Base-by-base conservation (phyloP, 2,888 invertebrate species). In the Pristionchus exspectatus region DNA sequence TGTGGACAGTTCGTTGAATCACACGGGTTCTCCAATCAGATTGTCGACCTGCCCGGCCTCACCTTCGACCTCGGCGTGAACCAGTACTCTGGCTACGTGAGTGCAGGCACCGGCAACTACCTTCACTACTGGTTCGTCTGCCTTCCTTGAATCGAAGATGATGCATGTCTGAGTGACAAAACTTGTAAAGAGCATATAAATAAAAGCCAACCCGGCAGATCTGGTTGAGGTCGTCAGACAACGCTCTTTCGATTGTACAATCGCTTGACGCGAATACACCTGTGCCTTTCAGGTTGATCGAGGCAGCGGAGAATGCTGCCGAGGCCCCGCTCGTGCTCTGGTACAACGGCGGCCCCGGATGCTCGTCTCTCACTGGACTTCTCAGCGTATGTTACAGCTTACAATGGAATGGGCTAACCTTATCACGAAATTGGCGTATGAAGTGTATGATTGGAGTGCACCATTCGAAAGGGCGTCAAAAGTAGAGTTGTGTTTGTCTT, bases 41-140 rank as follows among this genome's bases (percentile, higher is more conserved):
- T 95, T 92, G 91, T 72, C 66, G 90, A 91, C 21, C 92, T 94
- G 44, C 94, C 94, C 59, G 94, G 94, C 54, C 88, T 94, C 10
- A 94, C 94, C 12, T 94, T 91, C 90, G 90, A 90, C 38, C 91
- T 91, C 16, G 92, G 90, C 66, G 96, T 95, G 94, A 95, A 95
- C 87, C 96, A 96, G 63, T 96, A 95, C 91, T 96, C 96, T 30
- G 96, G 96, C n/a, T 96, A 94, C 84, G 89, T 94, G 4, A 91
- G 90, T 14, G 93, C 93, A 5, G 91, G 90, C 14, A 33, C 90
- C 18, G 93, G 94, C 77, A 95, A 95, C 91, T 93, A 94, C 54
- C 93, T 96, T 9, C 96, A 95, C 85, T 95, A 95, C 90, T 95
- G 95, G 74, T 92, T 93, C 38, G 10, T 33, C 7, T n/a, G n/a